Conservation (phyloP, 2,113 vertebrate genomes). For the Xenus cinereus region DNA sequence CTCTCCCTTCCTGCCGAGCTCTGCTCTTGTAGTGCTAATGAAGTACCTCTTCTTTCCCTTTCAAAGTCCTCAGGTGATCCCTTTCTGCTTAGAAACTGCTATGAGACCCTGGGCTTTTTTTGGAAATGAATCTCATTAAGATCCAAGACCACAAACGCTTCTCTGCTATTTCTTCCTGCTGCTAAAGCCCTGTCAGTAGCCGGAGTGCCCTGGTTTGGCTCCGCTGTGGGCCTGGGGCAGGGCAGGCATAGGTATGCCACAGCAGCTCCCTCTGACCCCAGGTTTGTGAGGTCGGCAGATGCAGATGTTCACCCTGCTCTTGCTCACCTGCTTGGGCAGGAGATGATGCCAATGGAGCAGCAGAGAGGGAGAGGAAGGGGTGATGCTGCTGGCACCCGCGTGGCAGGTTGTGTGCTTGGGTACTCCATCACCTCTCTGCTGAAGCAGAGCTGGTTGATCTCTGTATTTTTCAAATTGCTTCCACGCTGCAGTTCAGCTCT, state of each 20-base stretch:
- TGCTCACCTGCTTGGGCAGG: not conserved
- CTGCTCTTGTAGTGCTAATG: constrained; percentile 24
- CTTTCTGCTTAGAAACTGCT: not conserved
- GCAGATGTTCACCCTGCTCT: not conserved
- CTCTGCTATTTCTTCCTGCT: not conserved
- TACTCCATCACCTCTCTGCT: accelerated
- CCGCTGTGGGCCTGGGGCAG: accelerated
- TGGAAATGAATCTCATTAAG: constrained; percentile 1
- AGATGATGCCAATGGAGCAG: not conserved
- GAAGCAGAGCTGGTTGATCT: not conserved
- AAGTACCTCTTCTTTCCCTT: constrained; percentile 35
- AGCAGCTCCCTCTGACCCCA: not conserved
- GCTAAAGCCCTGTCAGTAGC: not conserved
- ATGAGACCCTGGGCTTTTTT: not conserved
- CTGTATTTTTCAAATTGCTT: not conserved
- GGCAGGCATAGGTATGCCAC: not conserved
- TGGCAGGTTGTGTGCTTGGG: not conserved
- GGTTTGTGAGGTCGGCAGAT: not conserved
- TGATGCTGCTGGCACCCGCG: not conserved
- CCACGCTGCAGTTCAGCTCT: not conserved
- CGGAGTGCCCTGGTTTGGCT: not conserved
- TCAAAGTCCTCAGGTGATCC: constrained; percentile 49
- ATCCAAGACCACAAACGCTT: not conserved
- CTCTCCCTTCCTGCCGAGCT: not conserved
- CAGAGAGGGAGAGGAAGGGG: not conserved